phyloP scores from a whole-genome alignment of 2,797 vertebrate genomes.

The Micromesistius poutassou region DNA sequence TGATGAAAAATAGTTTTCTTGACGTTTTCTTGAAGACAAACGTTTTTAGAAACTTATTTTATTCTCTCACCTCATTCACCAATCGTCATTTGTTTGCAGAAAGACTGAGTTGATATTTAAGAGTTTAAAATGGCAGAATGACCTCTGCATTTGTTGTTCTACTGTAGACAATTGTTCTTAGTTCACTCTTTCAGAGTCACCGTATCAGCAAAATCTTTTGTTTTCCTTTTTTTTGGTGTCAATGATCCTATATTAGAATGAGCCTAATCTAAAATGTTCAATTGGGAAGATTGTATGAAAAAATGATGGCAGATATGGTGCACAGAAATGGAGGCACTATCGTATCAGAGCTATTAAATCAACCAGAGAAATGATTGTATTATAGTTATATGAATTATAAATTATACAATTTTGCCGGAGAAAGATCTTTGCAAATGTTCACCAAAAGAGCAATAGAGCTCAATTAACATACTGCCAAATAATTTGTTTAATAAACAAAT shows the following conservation, averaged over 20 bases:
- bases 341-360: neutral
- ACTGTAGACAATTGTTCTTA: neutral
- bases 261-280: neutral
- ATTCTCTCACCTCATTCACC: neutral
- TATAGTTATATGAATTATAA: neutral
- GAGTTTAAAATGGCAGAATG: no score
- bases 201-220: neutral
- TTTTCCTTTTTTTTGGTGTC: neutral
- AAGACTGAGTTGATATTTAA: neutral
- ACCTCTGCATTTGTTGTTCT: neutral
- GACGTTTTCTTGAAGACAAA: neutral
- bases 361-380: neutral
- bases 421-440: no score
- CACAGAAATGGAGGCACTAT: neutral
- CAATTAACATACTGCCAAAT: no score
- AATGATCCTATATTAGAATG: neutral
- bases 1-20: neutral
- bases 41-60: neutral
- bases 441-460: no score
- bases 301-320: neutral
- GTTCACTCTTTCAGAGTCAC: neutral
- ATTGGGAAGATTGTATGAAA: neutral
- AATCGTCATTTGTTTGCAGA: neutral
- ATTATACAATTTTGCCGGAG: neutral
- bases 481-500: no score